phyloP scores from a whole-genome alignment of 2,888 invertebrate genomes.

The Pammene aurita region DNA sequence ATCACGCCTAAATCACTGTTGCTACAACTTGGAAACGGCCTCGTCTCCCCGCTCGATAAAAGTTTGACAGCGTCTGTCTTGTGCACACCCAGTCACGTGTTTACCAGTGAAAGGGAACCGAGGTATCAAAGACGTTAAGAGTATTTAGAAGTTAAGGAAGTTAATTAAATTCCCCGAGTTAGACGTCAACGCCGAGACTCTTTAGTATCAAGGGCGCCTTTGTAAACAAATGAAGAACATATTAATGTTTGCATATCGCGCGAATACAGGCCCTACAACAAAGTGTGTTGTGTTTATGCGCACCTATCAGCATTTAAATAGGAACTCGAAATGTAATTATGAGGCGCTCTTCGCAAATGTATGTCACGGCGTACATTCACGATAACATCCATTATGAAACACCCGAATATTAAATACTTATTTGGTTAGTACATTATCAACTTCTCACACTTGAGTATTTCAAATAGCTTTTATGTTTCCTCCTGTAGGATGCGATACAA shows the following conservation, averaged over 20 bases:
- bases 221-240: conserved; percentile 75
- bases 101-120: conserved; percentile 75
- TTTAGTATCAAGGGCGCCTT: conserved; percentile 77
- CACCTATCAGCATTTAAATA: conserved; percentile 40
- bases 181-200: conserved; percentile 74
- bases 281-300: conserved; percentile 44
- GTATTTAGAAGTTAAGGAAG: conserved; percentile 83
- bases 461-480: conserved; percentile 41
- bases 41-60: conserved; percentile 64
- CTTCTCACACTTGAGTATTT: conserved; percentile 37
- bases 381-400: conserved; percentile 34
- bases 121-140: conserved; percentile 82
- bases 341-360: conserved; percentile 59
- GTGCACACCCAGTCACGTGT: conserved; percentile 68
- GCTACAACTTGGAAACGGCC: conserved; percentile 67
- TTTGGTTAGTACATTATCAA: conserved; percentile 35
- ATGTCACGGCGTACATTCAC: conserved; percentile 46
- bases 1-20: conserved; percentile 80
- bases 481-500: conserved; percentile 37
- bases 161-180: conserved; percentile 81
- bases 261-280: conserved; percentile 69
- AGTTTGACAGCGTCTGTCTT: conserved; percentile 78
- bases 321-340: conserved; percentile 72
- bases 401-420: conserved; percentile 38
- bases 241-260: conserved; percentile 78